These are phyloP conservation scores for Axinella damicornis DNA, from an alignment of 37 sponge, comb jelly and placozoan genomes.

Conservation along the genomic window DNA sequence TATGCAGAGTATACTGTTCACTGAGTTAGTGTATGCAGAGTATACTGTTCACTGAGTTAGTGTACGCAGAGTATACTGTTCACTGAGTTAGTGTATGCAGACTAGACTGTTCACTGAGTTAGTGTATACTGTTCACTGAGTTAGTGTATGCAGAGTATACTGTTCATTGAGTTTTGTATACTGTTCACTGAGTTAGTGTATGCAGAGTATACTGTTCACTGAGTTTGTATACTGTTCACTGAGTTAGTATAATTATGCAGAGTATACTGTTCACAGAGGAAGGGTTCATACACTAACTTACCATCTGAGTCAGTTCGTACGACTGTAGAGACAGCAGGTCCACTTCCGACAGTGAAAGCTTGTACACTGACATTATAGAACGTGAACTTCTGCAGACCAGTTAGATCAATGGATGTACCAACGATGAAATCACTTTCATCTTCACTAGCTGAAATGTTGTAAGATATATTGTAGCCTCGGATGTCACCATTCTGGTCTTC, in stretches of 20 bases:
- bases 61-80: not conserved
- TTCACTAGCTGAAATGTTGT: not conserved
- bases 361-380: conserved; percentile 42
- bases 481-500: conserved; percentile 56
- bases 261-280: not conserved
- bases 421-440: not conserved
- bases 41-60: conserved; percentile 14
- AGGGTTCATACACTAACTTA: conserved; percentile 11
- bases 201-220: too few species aligned
- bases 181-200: too few species aligned
- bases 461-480: conserved; percentile 46
- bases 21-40: too few species aligned
- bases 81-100: not conserved
- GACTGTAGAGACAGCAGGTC: conserved; percentile 8
- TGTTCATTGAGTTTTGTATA: not conserved
- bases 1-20: too few species aligned
- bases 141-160: too few species aligned
- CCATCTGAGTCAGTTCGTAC: conserved; percentile 34
- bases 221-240: not conserved
- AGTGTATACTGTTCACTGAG: too few species aligned
- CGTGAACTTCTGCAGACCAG: conserved; percentile 32
- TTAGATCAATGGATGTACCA: not conserved
- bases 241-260: too few species aligned
- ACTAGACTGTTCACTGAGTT: too few species aligned
- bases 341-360: conserved; percentile 38